Conservation (phyloP, 2,113 vertebrate species). For the Dendrocopos noguchii region DNA sequence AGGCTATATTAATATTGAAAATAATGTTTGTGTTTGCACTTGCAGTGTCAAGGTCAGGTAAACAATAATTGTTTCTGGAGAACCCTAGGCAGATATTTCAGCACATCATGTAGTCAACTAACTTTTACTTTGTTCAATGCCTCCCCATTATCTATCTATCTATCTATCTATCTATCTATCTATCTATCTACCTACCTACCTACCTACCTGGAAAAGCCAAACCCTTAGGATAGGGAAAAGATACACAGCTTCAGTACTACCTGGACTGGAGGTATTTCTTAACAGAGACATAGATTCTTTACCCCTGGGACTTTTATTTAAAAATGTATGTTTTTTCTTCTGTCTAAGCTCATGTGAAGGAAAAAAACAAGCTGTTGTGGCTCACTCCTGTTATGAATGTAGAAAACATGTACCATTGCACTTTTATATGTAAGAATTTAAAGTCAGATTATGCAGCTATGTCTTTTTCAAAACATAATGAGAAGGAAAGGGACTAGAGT, state of each 20-base stretch:
- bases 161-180: too few species aligned
- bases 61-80: neutral
- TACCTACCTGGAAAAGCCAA: neutral
- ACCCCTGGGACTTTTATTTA: neutral
- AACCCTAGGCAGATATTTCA: neutral
- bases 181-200: too few species aligned
- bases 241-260: neutral
- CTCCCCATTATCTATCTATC: neutral
- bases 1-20: neutral
- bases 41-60: neutral
- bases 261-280: neutral
- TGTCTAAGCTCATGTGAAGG: neutral
- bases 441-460: neutral
- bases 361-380: neutral
- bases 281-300: neutral
- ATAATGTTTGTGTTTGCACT: neutral
- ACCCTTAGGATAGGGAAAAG: neutral
- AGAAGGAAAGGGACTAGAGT: neutral
- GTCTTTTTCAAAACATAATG: neutral
- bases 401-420: neutral
- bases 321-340: neutral
- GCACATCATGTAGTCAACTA: neutral
- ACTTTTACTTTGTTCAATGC: neutral
- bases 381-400: neutral
- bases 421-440: neutral